A percentile compares a stretch with the other conserved stretches of the same genome.
Conservation (phyloP, 2,797 vertebrate species). For the Callimico goeldii region DNA sequence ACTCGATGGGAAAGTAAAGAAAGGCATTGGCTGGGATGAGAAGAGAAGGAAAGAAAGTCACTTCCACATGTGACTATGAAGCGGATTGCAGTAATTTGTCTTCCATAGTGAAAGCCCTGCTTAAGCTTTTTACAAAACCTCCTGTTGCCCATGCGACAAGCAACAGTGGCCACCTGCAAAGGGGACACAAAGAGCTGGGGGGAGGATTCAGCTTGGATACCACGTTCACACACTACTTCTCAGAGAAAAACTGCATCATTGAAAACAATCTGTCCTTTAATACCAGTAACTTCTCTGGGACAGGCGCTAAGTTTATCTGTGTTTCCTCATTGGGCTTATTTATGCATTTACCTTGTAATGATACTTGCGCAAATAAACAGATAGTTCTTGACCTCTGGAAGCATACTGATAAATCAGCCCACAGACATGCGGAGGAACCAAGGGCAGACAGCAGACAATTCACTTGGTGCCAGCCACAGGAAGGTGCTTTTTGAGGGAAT, state of each 20-base stretch:
- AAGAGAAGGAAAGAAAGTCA: not conserved
- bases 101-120: not conserved
- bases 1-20: not conserved
- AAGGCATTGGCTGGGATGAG: not conserved
- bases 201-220: not conserved
- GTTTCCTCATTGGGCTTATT: not conserved
- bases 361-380: constrained; percentile 26
- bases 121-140: not conserved
- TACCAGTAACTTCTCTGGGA: not conserved
- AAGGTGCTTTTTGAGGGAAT: not conserved
- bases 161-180: not conserved
- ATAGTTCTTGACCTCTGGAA: constrained; percentile 31
- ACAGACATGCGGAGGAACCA: not conserved
- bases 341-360: not conserved
- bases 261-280: not conserved
- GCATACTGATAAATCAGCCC: not conserved
- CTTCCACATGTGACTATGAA: not conserved
- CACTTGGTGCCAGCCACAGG: not conserved
- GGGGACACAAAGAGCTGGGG: too few species aligned
- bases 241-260: not conserved
- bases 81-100: not conserved
- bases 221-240: not conserved
- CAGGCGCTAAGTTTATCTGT: not conserved
- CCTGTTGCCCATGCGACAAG: not conserved
- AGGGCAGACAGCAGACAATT: not conserved